phyloP scores from a whole-genome alignment of 2,113 vertebrate genomes.

The Onychorhynchus coronatus region DNA sequence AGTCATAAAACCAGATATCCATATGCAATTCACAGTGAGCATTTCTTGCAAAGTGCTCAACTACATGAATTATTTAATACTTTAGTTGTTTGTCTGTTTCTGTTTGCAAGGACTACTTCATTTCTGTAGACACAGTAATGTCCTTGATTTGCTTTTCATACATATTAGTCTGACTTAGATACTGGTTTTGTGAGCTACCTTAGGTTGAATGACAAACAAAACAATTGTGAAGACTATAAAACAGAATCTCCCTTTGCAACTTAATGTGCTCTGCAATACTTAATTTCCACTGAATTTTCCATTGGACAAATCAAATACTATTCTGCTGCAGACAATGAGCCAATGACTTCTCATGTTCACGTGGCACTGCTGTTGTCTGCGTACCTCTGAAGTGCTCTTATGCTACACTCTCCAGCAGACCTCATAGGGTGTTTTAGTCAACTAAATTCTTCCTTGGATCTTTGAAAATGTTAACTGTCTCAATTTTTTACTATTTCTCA shows the following conservation, averaged over 20 bases:
- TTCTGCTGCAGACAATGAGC: neutral
- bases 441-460: neutral
- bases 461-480: neutral
- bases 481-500: neutral
- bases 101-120: constrained; percentile 21
- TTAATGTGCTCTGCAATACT: neutral
- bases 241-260: neutral
- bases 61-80: constrained; percentile 70
- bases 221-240: neutral
- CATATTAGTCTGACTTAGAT: neutral
- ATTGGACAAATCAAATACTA: neutral
- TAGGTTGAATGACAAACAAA: neutral
- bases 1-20: constrained; percentile 34
- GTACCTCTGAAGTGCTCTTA: neutral
- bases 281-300: neutral
- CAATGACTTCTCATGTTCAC: neutral
- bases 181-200: neutral
- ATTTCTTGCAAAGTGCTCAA: constrained; percentile 41
- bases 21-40: constrained; percentile 11
- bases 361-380: neutral
- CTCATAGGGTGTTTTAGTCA: neutral
- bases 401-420: neutral
- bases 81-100: constrained; percentile 39
- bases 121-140: constrained; percentile 19
- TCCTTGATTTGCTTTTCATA: constrained; percentile 54